These are phyloP conservation scores for Hermatobates lingyangjiaoensis DNA, from an alignment of 1,140 invertebrate species.

Conservation along the genomic window DNA sequence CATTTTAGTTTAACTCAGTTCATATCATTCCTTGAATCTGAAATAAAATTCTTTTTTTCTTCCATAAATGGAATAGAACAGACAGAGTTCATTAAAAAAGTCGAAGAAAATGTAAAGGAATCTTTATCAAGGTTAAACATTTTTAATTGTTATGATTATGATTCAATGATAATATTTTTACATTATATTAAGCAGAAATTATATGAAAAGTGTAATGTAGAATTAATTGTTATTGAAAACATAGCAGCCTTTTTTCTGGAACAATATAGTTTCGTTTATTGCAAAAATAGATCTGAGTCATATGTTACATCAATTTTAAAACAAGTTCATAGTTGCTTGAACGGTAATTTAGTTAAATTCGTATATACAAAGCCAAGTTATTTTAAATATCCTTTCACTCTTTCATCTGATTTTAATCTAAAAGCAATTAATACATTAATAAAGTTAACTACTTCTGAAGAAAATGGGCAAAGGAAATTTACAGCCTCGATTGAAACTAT, in stretches of 20 bases:
- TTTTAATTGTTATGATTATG: not conserved
- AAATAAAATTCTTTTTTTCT: not conserved
- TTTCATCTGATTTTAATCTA: too few relatives aligned
- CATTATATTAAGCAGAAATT: not conserved
- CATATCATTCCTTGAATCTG: not conserved
- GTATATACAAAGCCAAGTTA: not conserved
- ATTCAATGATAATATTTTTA: not conserved
- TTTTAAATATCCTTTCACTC: too few relatives aligned
- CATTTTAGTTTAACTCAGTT: not conserved
- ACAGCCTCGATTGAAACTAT: too few relatives aligned
- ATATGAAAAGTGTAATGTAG: not conserved
- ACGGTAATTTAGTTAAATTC: not conserved
- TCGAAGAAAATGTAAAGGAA: not conserved
- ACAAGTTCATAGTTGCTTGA: not conserved
- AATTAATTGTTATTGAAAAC: not conserved
- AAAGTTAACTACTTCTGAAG: too few relatives aligned
- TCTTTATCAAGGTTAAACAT: not conserved
- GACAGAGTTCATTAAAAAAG: not conserved
- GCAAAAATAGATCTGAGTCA: not conserved
- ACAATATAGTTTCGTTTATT: not conserved
- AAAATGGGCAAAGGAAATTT: too few relatives aligned
- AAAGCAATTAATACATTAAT: too few relatives aligned
- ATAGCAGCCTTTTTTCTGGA: not conserved
- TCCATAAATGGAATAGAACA: not conserved
- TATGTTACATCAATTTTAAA: not conserved